These are phyloP conservation scores for Gulo gulo DNA, from an alignment of 2,113 vertebrate genomes.

Conservation along the genomic window DNA sequence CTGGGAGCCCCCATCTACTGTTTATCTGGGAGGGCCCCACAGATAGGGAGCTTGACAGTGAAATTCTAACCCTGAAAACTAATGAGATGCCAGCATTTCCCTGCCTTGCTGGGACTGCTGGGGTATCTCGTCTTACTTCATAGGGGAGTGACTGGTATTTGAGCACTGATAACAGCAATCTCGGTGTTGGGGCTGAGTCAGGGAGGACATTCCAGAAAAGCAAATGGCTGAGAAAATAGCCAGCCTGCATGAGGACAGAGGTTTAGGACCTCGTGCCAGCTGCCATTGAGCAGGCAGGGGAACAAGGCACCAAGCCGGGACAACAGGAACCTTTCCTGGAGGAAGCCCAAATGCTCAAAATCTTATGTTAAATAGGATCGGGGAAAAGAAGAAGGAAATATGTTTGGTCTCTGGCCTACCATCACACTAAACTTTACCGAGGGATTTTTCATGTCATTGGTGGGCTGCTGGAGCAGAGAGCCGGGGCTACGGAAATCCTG, in stretches of 20 bases:
- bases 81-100: constrained; percentile 84
- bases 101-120: constrained; percentile 73
- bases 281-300: neutral
- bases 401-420: neutral
- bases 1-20: constrained; percentile 78
- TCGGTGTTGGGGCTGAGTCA: constrained; percentile 80
- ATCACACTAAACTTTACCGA: neutral
- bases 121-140: constrained; percentile 84
- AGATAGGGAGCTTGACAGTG: constrained; percentile 86
- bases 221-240: constrained; percentile 74
- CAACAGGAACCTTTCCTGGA: neutral
- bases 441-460: neutral
- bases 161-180: constrained; percentile 86
- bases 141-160: constrained; percentile 89
- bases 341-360: neutral
- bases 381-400: neutral
- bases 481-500: neutral
- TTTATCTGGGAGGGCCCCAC: constrained; percentile 82
- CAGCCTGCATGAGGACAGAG: neutral
- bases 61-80: constrained; percentile 84
- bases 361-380: neutral
- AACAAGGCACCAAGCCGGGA: neutral
- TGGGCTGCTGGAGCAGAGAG: neutral
- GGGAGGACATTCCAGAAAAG: constrained; percentile 86
- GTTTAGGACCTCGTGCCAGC: neutral